Evolutionary conservation across 2,888 invertebrate species (phyloP), one percentile per base, ranked within the genome.

Genomic region (Cyclophora punctaria): DNA sequence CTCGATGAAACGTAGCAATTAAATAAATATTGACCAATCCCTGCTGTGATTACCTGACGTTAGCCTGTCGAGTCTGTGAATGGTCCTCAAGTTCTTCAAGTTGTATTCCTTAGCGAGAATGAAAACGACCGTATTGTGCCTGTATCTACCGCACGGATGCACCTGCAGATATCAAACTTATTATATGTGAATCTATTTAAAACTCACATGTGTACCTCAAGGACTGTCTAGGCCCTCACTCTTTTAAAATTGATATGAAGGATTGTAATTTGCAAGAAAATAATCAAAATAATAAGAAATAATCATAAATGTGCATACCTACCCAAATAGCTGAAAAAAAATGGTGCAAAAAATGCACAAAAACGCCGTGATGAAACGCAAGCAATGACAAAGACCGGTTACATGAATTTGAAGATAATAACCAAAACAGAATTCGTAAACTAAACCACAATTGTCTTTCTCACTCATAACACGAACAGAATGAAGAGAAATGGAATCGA

Each of bases 91-190:
- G 76, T 98, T 97, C 82, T 96, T 95, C 85, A 97, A 89, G 84
- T 96, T 96, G 83, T 97, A 95, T 83, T 99, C 98, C 86, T 98
- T 98, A 65, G 97, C 97, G 71, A 99, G 91, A 70, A 99, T 98
- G 80, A 97, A 98, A 50, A 97, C 95, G 59, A 99, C 95, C 4
- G 98, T 97, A 87, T 99, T 99, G 90, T 98, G 97, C 49, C 98
- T 92, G 87, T 99, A 99, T 72, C 98, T 92, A 56, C 99, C 99
- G 82, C 99, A 99, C 3, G 99, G 98, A 83, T 99, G 99, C 54
- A 97, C 96, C 97, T 97, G 89, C 46, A 57, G 55, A 47, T 34
- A 41, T 48, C 45, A 20, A 34, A 44, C 37, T 37, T 37, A 5
- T 37, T 37, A 37, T 37, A 37, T 44, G 20, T 44, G 33, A 5